A percentile compares a stretch with the other conserved stretches of the same genome.
phyloP scores from a whole-genome alignment of 37 sponge, comb jelly and placozoan species.

The Agelas oroides region DNA sequence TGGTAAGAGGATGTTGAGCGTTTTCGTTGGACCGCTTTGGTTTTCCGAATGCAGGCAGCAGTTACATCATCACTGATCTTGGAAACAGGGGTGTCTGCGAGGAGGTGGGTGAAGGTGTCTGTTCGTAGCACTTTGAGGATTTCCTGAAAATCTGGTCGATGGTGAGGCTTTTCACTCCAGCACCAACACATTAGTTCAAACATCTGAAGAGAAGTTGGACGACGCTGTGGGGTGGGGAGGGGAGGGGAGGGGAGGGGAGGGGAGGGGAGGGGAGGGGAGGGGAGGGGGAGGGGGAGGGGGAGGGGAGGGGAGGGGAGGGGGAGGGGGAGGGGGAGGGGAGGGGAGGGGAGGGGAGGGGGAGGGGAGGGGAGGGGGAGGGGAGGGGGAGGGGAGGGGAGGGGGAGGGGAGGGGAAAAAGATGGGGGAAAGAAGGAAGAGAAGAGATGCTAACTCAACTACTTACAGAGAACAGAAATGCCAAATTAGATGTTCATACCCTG shows the following conservation, averaged over 20 bases:
- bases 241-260: neutral
- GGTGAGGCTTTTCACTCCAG: constrained; percentile 78
- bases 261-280: neutral
- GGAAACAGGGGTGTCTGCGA: constrained; percentile 17
- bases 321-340: neutral
- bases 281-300: too few species aligned
- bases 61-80: constrained; percentile 13
- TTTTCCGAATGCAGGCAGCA: constrained; percentile 23
- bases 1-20: neutral
- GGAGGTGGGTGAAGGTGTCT: constrained; percentile 34
- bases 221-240: constrained; percentile 24
- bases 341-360: neutral
- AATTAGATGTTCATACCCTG: constrained; percentile 36
- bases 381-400: neutral
- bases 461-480: too few species aligned
- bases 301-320: too few species aligned
- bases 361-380: neutral
- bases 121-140: constrained; percentile 40
- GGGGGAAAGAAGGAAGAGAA: too few species aligned
- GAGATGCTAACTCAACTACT: too few species aligned
- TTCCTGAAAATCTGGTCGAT: constrained; percentile 69
- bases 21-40: neutral
- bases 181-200: constrained; percentile 92
- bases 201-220: constrained; percentile 53
- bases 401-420: too few species aligned